Evolutionary conservation across 2,797 vertebrate species (phyloP), one percentile per base, ranked within the genome.

Genomic region (Anguilla pacifica): DNA sequence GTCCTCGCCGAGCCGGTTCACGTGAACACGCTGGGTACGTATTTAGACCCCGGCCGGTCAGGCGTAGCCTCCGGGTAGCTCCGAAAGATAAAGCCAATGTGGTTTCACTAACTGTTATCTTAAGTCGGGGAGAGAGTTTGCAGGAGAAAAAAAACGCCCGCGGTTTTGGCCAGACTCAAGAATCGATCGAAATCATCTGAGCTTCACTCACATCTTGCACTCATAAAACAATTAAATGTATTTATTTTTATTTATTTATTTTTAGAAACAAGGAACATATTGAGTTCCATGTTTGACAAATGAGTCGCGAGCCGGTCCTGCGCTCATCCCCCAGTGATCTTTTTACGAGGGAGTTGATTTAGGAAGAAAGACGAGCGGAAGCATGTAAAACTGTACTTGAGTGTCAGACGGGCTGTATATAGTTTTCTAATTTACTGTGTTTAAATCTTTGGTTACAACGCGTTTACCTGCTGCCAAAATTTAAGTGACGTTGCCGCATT

Each of bases 51-150:
- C 35, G 15, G 72, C 17, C 6, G 15, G 11, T 17, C 31, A 39
- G 31, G 72, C 72, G 13, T 15, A 31, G 39, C 19, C 7, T 17
- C 43, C 0, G 22, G 43, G 43, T 11, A 25, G 10, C 39, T 39
- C 15, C 43, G 1, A 43, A 81, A 5, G 77, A 49, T 81, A 81
- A 81, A 81, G 17, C 5, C 77, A 81, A 81, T 81, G 77, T 81
- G 77, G 77, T 81, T 81, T 49, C 77, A 49, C 77, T 81, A 81
- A 81, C 19, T 49, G 39, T 81, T 81, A 81, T 81, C 77, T 46
- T 81, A 81, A 81, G 28, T 7, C 31, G 11, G 72, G 11, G 77
- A 49, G 43, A 81, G 43, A 81, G 10, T 35, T 9, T 22, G 43
- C 39, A 49, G 22, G 25, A 22, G 61, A 22, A n/a, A 67, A 25